Conservation (phyloP, 2,113 vertebrate species). For the Spizaetus ornatus region DNA sequence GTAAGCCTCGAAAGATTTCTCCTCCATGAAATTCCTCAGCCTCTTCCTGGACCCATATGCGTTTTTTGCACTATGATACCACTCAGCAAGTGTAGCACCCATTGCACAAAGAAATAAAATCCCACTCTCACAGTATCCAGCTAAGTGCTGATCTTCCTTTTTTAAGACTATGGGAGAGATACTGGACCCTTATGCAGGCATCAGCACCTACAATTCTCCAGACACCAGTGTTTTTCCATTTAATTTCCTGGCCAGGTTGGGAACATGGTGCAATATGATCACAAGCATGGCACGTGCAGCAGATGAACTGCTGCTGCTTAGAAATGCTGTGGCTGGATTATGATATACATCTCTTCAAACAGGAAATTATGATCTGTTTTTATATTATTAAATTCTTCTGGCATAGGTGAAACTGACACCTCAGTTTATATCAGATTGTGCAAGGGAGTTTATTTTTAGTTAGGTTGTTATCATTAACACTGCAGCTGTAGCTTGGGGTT, state of each 20-base stretch:
- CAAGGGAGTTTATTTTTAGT: slow-evolving; percentile 1
- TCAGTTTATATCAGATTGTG: not conserved
- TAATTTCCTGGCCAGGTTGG: slow-evolving; percentile 42
- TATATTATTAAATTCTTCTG: slow-evolving; percentile 32
- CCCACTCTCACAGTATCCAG: not conserved
- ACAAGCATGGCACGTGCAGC: accelerated
- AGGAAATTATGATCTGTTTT: slow-evolving; percentile 62
- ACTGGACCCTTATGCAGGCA: not conserved
- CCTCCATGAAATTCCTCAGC: not conserved
- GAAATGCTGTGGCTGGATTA: not conserved
- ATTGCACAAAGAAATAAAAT: not conserved
- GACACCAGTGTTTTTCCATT: not conserved
- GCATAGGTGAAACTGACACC: not conserved
- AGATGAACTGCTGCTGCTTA: not conserved
- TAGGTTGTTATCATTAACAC: not conserved
- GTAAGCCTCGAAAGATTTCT: not conserved
- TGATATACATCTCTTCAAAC: not conserved
- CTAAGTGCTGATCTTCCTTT: not conserved
- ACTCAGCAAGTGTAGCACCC: not conserved
- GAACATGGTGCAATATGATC: not conserved
- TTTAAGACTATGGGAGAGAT: not conserved
- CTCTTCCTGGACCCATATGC: not conserved
- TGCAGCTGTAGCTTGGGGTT: not conserved
- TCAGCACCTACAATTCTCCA: not conserved
- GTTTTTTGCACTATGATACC: not conserved